Conservation (phyloP, 2,797 vertebrate species). For the Smutsia temminckii region DNA sequence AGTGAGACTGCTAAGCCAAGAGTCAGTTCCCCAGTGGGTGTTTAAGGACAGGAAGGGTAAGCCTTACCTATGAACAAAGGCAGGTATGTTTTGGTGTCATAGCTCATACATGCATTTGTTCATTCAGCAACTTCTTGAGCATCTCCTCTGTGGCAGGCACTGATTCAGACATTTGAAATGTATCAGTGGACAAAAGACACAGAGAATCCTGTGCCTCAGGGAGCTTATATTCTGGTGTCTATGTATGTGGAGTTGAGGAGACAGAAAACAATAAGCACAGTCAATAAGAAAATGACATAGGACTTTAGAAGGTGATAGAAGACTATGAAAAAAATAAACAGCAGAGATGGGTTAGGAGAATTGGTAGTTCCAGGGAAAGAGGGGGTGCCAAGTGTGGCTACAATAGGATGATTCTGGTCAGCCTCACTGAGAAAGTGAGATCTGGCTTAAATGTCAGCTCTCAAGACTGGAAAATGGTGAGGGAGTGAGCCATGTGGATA, state of each 20-base stretch:
- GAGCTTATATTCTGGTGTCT: not conserved
- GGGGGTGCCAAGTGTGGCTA: not conserved
- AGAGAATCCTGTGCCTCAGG: not conserved
- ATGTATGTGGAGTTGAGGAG: not conserved
- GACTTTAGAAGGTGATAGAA: not conserved
- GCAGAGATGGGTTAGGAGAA: not conserved
- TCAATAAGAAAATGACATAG: not conserved
- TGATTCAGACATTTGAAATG: not conserved
- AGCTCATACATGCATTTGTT: not conserved
- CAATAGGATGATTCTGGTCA: not conserved
- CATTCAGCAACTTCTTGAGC: not conserved
- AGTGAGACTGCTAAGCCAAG: not conserved
- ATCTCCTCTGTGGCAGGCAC: not conserved
- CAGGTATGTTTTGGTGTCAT: not conserved
- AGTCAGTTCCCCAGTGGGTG: rapidly evolving
- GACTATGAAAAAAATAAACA: not conserved
- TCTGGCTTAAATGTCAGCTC: not conserved
- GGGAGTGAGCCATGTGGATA: not conserved
- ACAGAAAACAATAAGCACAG: not conserved
- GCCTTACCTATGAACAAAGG: not conserved
- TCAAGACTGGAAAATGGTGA: not conserved
- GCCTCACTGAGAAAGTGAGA: not conserved
- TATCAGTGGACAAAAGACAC: not conserved
- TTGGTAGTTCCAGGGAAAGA: not conserved
- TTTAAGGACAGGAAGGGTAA: not conserved